A percentile compares a stretch with the other conserved stretches of the same genome.
These are phyloP conservation scores for Thecophora atra DNA, from an alignment of 2,888 invertebrate genomes.

Conservation along the genomic window DNA sequence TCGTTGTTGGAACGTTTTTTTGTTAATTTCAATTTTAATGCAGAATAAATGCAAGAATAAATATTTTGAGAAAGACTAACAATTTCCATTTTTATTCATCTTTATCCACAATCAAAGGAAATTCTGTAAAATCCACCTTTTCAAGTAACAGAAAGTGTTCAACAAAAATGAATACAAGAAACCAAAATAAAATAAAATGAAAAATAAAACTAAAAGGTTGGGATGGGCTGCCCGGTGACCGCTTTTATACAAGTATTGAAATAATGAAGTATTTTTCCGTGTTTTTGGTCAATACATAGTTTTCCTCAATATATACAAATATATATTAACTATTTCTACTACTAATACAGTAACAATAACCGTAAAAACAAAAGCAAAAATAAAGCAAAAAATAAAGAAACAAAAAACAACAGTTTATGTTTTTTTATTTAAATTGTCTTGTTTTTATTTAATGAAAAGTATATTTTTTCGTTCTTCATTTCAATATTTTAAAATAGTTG, in stretches of 20 bases:
- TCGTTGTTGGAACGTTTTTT: conserved; percentile 5
- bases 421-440: conserved; percentile 37
- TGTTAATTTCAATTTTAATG: conserved; percentile 36
- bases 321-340: not conserved
- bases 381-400: not conserved
- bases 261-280: not conserved
- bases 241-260: conserved; percentile 64
- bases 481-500: conserved; percentile 29
- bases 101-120: not conserved
- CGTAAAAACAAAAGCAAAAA: conserved; percentile 21
- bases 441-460: conserved; percentile 41
- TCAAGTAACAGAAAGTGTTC: conserved; percentile 1
- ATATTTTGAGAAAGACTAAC: conserved; percentile 37
- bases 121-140: not conserved
- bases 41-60: conserved; percentile 41
- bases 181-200: conserved; percentile 48
- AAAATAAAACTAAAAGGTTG: conserved; percentile 60
- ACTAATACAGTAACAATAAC: conserved; percentile 11
- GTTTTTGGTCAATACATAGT: conserved; percentile 46
- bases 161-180: conserved; percentile 10
- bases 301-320: conserved; percentile 17
- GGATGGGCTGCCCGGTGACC: conserved; percentile 68
- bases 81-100: not conserved
- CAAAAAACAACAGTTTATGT: conserved; percentile 37
- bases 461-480: conserved; percentile 9